Evolutionary conservation across 2,888 invertebrate species (phyloP).

Genomic region (Alcis repandata): DNA sequence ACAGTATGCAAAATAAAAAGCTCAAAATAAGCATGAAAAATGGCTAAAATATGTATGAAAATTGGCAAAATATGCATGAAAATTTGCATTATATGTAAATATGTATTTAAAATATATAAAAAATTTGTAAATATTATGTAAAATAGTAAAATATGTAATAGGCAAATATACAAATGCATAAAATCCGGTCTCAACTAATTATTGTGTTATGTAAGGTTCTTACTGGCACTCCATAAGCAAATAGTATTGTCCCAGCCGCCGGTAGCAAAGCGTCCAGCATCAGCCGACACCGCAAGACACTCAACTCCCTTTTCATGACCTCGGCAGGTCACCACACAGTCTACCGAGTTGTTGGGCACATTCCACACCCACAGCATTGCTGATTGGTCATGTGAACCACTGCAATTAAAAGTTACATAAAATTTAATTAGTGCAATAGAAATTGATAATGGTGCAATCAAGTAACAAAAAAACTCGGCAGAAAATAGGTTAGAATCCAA

Average conservation of each 20-base stretch:
- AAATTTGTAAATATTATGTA: no score
- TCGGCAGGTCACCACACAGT: slow-evolving; percentile 92
- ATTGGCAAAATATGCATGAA: no score
- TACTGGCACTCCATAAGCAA: slow-evolving; percentile 95
- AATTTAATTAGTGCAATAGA: not conserved
- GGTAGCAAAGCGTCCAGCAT: slow-evolving; percentile 89
- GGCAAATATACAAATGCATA: no score
- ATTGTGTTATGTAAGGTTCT: slow-evolving; percentile 52
- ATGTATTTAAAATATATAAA: not conserved
- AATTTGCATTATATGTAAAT: no score
- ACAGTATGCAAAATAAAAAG: no score
- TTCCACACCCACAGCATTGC: slow-evolving; percentile 96
- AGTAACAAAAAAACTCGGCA: no score
- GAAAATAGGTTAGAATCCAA: no score
- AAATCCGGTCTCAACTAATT: no score
- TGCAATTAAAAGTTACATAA: slow-evolving; percentile 60
- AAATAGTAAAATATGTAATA: no score
- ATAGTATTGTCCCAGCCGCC: slow-evolving; percentile 97
- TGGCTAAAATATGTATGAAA: no score
- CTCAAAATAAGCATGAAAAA: no score
- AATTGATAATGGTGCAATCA: no score
- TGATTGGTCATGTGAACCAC: slow-evolving; percentile 97
- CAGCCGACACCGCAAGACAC: slow-evolving; percentile 92
- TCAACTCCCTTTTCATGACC: slow-evolving; percentile 98
- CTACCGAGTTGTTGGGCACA: slow-evolving; percentile 90